phyloP scores from a whole-genome alignment of 2,113 vertebrate genomes.

The Leptobrachium leishanense region DNA sequence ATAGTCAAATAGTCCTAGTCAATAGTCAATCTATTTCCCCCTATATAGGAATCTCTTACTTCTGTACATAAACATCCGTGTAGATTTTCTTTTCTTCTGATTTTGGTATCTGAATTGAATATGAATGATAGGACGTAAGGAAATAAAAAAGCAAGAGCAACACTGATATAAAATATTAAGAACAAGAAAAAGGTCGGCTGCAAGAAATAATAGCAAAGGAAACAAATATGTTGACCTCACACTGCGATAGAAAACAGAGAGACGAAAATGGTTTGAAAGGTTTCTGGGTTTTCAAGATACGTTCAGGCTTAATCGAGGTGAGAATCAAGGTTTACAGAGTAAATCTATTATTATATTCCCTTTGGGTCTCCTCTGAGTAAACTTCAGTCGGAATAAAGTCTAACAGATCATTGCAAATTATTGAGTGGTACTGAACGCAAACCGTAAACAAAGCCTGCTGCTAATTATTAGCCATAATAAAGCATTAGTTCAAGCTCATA shows the following conservation, averaged over 20 bases:
- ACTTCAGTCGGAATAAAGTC: conserved; percentile 16
- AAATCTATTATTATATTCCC: conserved; percentile 37
- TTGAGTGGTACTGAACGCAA: not conserved
- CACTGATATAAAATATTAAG: conserved; percentile 41
- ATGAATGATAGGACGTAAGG: conserved; percentile 6
- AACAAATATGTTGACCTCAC: conserved; percentile 33
- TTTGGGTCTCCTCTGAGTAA: conserved; percentile 12
- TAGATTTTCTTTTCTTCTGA: conserved; percentile 1
- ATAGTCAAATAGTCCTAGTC: too few relatives aligned
- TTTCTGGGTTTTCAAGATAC: conserved; percentile 21
- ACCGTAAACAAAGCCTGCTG: too few relatives aligned
- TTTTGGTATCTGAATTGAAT: conserved; percentile 8
- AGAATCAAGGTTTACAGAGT: conserved; percentile 36
- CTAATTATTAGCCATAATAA: too few relatives aligned
- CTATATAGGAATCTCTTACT: too few relatives aligned
- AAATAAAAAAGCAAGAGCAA: conserved; percentile 12
- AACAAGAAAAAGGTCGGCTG: conserved; percentile 33
- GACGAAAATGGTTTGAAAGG: conserved; percentile 40
- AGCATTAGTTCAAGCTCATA: too few relatives aligned
- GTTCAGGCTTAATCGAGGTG: conserved; percentile 33
- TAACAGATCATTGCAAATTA: conserved; percentile 21
- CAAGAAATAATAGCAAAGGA: conserved; percentile 26
- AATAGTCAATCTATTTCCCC: too few relatives aligned
- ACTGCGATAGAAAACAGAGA: conserved; percentile 32
- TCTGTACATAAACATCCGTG: not conserved